These are phyloP conservation scores for Eospalax fontanierii DNA, from an alignment of 2,797 vertebrate genomes.

Conservation along the genomic window DNA sequence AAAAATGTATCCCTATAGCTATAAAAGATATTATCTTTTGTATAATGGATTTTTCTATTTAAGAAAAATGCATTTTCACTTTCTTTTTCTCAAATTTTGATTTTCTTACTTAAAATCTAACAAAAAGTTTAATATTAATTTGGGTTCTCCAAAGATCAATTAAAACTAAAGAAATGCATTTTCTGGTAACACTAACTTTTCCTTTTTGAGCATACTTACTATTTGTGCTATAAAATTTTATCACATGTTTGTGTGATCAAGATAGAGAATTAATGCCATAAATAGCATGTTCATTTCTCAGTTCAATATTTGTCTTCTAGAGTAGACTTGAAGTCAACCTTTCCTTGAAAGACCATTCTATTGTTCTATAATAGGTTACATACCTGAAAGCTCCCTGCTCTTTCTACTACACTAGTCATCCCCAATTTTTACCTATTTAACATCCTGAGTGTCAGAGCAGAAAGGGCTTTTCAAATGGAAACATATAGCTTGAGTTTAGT, in stretches of 20 bases:
- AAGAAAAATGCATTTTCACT: not conserved
- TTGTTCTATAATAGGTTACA: not conserved
- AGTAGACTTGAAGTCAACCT: conserved; percentile 31
- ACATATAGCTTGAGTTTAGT: not conserved
- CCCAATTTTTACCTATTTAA: conserved; percentile 29
- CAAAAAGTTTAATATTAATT: not conserved
- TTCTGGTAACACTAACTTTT: not conserved
- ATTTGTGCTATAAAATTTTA: conserved; percentile 7
- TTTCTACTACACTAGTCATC: not conserved
- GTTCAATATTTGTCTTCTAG: conserved; percentile 45
- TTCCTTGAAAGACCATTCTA: not conserved
- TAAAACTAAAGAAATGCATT: not conserved
- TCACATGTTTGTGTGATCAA: not conserved
- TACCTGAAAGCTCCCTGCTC: not conserved
- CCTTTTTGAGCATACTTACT: not conserved
- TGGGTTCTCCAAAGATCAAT: not conserved
- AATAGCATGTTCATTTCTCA: not conserved
- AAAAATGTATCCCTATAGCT: not conserved
- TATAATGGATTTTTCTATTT: not conserved
- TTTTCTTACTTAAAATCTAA: not conserved
- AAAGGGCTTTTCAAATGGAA: not conserved
- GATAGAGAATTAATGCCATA: not conserved
- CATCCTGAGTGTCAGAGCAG: not conserved
- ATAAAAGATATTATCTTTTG: not conserved
- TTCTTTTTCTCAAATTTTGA: not conserved